Percentiles rank a stretch among this genome's conserved stretches.
These are phyloP conservation scores for Nomada ferruginata DNA, from an alignment of 2,888 invertebrate species.

Conservation along the genomic window DNA sequence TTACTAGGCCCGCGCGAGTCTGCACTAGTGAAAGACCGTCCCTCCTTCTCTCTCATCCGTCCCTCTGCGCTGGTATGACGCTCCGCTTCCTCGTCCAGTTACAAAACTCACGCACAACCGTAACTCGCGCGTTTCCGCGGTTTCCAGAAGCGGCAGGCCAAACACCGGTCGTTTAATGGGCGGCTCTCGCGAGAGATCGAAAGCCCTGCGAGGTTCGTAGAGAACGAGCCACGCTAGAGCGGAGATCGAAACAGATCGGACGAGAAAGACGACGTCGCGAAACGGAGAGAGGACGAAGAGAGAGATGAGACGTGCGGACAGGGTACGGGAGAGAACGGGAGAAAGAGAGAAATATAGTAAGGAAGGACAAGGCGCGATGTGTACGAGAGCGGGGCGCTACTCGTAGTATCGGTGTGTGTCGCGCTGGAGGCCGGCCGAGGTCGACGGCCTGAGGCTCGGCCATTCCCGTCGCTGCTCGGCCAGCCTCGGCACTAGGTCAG, in stretches of 20 bases:
- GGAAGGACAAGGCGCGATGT: constrained; percentile 66
- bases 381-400: constrained; percentile 70
- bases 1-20: constrained; percentile 12
- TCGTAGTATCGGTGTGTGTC: constrained; percentile 71
- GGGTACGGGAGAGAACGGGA: background rate
- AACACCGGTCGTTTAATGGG: constrained; percentile 20
- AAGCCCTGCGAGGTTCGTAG: constrained; percentile 31
- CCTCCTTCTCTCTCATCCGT: background rate
- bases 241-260: constrained; percentile 29
- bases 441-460: constrained; percentile 79
- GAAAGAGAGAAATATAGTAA: constrained; percentile 24
- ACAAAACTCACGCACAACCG: constrained; percentile 28
- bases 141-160: constrained; percentile 31
- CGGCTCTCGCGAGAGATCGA: constrained; percentile 33
- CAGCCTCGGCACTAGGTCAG: constrained; percentile 83
- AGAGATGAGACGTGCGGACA: constrained; percentile 4
- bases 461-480: constrained; percentile 75
- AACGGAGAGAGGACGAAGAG: constrained; percentile 2
- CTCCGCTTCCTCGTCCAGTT: constrained; percentile 2
- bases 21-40: constrained; percentile 1
- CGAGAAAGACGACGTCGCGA: background rate
- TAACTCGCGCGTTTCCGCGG: constrained; percentile 46
- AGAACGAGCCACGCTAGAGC: constrained; percentile 35
- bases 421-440: constrained; percentile 80
- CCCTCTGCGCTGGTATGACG: background rate